Evolutionary conservation across 2,888 invertebrate species (phyloP).

Genomic region (Tinea pellionella): DNA sequence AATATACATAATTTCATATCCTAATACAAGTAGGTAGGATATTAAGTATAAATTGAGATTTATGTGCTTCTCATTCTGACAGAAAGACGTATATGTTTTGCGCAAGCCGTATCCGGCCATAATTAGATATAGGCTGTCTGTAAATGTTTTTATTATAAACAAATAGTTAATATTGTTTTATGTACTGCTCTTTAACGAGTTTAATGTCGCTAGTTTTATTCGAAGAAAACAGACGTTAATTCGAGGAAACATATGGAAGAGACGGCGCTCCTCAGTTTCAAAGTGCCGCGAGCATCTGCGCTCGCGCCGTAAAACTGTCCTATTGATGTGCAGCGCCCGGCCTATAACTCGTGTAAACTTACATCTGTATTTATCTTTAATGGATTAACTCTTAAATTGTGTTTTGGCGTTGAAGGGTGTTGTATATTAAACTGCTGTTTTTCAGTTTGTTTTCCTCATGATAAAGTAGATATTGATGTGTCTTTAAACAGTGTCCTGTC

Average conservation of each 20-base stretch:
- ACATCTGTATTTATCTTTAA: constrained; percentile 13
- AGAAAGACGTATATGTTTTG: constrained; percentile 10
- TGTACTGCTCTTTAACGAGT: constrained; percentile 46
- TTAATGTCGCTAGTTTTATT: constrained; percentile 60
- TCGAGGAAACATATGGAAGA: constrained; percentile 66
- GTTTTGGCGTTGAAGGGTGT: constrained; percentile 13
- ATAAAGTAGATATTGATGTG: background rate
- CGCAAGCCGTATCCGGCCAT: constrained; percentile 16
- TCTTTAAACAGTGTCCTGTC: too few relatives aligned
- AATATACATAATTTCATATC: background rate
- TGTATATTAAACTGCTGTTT: background rate
- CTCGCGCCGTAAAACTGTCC: constrained; percentile 38
- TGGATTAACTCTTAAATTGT: constrained; percentile 12
- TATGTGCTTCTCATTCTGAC: background rate
- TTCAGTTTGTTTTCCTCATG: background rate
- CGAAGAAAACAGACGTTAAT: constrained; percentile 66
- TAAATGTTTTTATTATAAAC: constrained; percentile 46
- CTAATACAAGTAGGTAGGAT: background rate
- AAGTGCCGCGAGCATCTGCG: constrained; percentile 52
- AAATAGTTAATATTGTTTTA: constrained; percentile 57
- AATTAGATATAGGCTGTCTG: constrained; percentile 21
- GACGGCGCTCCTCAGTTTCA: constrained; percentile 61
- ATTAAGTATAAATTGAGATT: background rate
- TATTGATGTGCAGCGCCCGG: constrained; percentile 23
- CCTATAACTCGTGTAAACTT: background rate